phyloP scores from a whole-genome alignment of 2,888 invertebrate species.

The Sinodicranocentrus sp. region DNA sequence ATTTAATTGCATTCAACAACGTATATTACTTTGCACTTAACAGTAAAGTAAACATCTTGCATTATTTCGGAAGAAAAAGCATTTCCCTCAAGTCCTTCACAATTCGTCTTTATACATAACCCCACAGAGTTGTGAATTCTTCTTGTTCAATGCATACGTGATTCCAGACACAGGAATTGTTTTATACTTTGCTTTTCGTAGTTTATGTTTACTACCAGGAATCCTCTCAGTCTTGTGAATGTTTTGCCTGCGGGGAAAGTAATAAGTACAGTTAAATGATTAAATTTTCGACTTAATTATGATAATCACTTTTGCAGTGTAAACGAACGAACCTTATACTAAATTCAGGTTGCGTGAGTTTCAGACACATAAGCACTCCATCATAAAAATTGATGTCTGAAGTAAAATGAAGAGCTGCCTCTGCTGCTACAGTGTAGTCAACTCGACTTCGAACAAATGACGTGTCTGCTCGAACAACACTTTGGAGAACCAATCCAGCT shows the following conservation, averaged over 20 bases:
- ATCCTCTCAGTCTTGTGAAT: slow-evolving; percentile 84
- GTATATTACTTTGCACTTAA: slow-evolving; percentile 40
- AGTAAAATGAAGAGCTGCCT: slow-evolving; percentile 85
- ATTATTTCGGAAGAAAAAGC: neutral
- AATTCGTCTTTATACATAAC: slow-evolving; percentile 77
- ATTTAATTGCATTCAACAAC: neutral
- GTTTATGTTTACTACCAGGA: slow-evolving; percentile 82
- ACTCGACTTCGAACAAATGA: slow-evolving; percentile 84
- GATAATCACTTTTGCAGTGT: too few species aligned
- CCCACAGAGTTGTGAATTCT: slow-evolving; percentile 88
- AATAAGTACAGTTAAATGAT: neutral
- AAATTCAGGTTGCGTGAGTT: slow-evolving; percentile 85
- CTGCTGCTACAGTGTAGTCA: slow-evolving; percentile 83
- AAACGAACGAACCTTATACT: slow-evolving; percentile 81
- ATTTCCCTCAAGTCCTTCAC: slow-evolving; percentile 51
- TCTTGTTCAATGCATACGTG: slow-evolving; percentile 87
- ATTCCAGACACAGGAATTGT: slow-evolving; percentile 82
- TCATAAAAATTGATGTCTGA: slow-evolving; percentile 89
- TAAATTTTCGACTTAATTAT: too few species aligned
- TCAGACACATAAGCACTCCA: slow-evolving; percentile 87
- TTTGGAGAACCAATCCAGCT: slow-evolving; percentile 84
- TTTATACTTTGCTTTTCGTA: slow-evolving; percentile 82
- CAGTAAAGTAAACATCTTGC: neutral
- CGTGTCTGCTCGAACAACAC: slow-evolving; percentile 83
- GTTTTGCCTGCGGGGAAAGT: slow-evolving; percentile 80